phyloP scores from a whole-genome alignment of 2,797 vertebrate genomes.

The Muraenolepis orangiensis region DNA sequence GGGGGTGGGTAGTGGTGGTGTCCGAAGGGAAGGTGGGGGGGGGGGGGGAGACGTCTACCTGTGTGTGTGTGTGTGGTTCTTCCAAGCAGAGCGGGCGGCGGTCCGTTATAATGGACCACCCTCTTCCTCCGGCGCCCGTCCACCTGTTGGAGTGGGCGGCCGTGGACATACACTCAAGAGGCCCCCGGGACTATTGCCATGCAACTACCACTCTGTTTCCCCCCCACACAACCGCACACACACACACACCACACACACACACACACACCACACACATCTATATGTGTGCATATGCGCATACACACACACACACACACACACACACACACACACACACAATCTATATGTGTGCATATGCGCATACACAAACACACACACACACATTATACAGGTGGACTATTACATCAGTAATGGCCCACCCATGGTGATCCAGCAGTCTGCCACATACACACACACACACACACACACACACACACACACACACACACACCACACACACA shows the following conservation, averaged over 20 bases:
- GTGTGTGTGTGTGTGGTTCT: slow-evolving; percentile 31
- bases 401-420: slow-evolving; percentile 53
- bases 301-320: slow-evolving; percentile 14
- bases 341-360: no score
- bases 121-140: slow-evolving; percentile 33
- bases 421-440: slow-evolving; percentile 41
- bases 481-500: no score
- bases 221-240: no score
- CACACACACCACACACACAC: slow-evolving; percentile 16
- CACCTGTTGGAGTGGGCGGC: slow-evolving; percentile 52
- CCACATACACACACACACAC: background rate
- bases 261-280: background rate
- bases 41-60: slow-evolving; percentile 23
- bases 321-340: slow-evolving; percentile 13
- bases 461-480: background rate
- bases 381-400: slow-evolving; percentile 52
- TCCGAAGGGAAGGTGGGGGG: background rate
- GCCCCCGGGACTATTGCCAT: slow-evolving; percentile 33
- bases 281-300: no score
- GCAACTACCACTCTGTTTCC: slow-evolving; percentile 34
- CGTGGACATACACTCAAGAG: slow-evolving; percentile 32
- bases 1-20: background rate
- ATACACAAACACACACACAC: background rate
- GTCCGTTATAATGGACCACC: slow-evolving; percentile 34
- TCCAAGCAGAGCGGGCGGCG: no score